Evolutionary conservation across 2,888 invertebrate genomes (phyloP), one percentile per base, ranked within the genome.

Genomic region (Eupithecia dodoneata): DNA sequence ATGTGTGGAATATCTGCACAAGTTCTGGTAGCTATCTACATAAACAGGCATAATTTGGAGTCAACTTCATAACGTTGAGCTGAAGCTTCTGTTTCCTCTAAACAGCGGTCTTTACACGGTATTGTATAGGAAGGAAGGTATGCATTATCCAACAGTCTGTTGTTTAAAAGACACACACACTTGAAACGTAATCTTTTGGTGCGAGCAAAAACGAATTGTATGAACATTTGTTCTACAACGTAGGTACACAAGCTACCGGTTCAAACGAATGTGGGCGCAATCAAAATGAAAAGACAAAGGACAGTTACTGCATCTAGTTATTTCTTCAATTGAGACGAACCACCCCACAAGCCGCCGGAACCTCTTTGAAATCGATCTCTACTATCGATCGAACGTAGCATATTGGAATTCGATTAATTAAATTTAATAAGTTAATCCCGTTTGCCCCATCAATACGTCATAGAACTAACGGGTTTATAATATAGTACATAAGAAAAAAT

Each of bases 11-110:
- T 66, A 70, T 70, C 70, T 70, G 13, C 70, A 30, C 70, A 70
- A 70, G 47, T 70, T 45, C 47, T 70, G 70, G 59, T 63, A 63
- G 12, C 18, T 18, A 18, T 59, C 59, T 47, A 70, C n/a, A 69
- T 69, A 45, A 70, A 70, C 70, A n/a, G 47, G 7, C 70, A 47
- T 47, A 70, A 70, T 52, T 72, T 49, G 63, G 70, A 69, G n/a
- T 45, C 69, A 69, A 45, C 42, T 69, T 45, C 42, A 59, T 59
- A 18, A 59, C 10, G 59, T 18, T 59, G 59, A 59, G 59, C 10
- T 59, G 59, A 59, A 59, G 4, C 30, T 63, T 18, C 18, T 59
- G 59, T 18, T 18, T 59, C 18, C 59, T 59, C 9, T 0, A 9
- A 18, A 18, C 10, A n/a, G 3, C 18, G 7, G 55, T 2, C 9